Conservation (phyloP, 2,888 invertebrate genomes). For the Sipha maydis region DNA sequence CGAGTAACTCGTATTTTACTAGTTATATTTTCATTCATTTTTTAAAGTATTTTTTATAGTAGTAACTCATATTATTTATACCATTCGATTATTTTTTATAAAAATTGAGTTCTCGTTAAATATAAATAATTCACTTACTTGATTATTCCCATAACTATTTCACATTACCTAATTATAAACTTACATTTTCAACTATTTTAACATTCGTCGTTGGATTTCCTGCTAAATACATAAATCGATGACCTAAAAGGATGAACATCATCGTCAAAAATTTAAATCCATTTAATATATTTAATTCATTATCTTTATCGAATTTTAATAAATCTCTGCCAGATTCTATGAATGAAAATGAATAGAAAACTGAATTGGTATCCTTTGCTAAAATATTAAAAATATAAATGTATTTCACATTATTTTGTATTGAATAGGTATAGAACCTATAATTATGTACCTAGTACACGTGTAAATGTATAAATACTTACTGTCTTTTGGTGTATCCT, state of each 20-base stretch:
- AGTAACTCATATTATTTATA: too few species aligned
- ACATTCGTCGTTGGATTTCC: background rate
- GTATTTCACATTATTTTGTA: background rate
- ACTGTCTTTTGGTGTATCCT: background rate
- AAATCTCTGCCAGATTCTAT: constrained; percentile 13
- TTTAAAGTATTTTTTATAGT: too few species aligned
- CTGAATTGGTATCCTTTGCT: background rate
- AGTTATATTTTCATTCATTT: too few species aligned
- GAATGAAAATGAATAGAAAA: constrained; percentile 30
- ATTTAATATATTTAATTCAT: constrained; percentile 23
- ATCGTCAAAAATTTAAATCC: background rate
- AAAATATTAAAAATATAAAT: background rate
- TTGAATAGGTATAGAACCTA: background rate
- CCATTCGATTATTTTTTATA: too few species aligned
- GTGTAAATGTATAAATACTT: background rate
- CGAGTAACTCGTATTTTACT: too few species aligned
- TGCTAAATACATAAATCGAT: background rate
- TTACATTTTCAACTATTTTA: background rate
- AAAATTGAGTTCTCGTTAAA: too few species aligned
- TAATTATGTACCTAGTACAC: background rate
- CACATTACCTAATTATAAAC: background rate
- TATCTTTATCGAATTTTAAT: constrained; percentile 17
- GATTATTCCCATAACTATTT: too few species aligned
- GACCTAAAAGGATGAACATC: constrained; percentile 36
- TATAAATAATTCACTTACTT: too few species aligned